Evolutionary conservation across 2,888 invertebrate genomes (phyloP), one percentile per base, ranked within the genome.

Genomic region (Brachyptera risi): DNA sequence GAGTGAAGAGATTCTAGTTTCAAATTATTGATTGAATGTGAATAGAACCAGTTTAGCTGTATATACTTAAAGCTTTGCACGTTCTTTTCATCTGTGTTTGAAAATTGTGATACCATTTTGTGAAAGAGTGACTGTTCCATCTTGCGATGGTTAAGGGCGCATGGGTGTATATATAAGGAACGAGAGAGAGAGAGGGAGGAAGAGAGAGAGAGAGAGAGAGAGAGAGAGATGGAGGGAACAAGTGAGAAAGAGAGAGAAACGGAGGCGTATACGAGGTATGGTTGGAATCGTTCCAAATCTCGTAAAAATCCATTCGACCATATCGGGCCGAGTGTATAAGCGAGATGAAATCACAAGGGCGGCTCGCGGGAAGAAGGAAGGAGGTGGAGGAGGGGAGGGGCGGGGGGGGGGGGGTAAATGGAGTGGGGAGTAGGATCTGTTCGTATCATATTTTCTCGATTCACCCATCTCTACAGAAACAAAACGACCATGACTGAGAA

Each of bases 301-400:
- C 60, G 56, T 60, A 60, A 60, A 60, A 60, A 60, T 60, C 60
- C 60, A 60, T 60, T 60, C 60, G 60, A 60, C 60, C 60, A 35
- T 44, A 60, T 60, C 60, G 60, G 51, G 54, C 50, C 15, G 26
- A 54, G 31, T 37, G 44, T 51, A 15, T 40, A 59, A 51, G 59
- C 54, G 42, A 27, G 54, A 37, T 59, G 59, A 50, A 54, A 59
- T 59, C 59, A 56, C 26, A 15, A 54, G 54, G 38, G 49, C n/a
- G n/a, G n/a, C n/a, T n/a, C n/a, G n/a, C n/a, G n/a, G n/a, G n/a
- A n/a, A 21, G 31, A 13, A 37, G 31, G 26, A 26, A 26, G 50
- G 50, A 15, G 35, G 19, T 11, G 19, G 9, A 19, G 19, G 31
- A 13, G 50, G 31, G 26, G 50, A 26, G 50, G 50, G 24, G 35